A percentile compares a stretch with the other conserved stretches of the same genome.
Evolutionary conservation across 2,888 invertebrate species (phyloP).

Genomic region (Drosophila neonasuta): DNA sequence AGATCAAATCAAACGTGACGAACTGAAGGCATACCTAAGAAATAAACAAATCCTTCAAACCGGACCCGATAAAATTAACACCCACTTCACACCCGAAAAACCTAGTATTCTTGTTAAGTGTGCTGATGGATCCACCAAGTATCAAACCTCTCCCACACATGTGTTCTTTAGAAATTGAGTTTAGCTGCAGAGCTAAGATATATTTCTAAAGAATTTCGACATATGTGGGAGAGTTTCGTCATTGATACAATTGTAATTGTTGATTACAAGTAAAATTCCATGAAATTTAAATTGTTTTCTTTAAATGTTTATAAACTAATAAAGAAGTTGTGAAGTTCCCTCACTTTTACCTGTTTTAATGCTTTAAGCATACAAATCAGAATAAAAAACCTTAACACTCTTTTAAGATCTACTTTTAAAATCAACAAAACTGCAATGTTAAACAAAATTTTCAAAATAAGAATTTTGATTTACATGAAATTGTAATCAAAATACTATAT

Average conservation of each 20-base stretch:
- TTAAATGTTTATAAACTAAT: too few species aligned
- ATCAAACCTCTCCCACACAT: not conserved
- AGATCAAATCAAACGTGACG: not conserved
- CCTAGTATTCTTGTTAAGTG: not conserved
- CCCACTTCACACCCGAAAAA: not conserved
- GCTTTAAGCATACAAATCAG: too few species aligned
- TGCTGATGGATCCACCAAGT: not conserved
- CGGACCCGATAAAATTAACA: not conserved
- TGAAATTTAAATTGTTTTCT: too few species aligned
- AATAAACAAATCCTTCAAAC: not conserved
- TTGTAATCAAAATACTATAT: slow-evolving; percentile 12
- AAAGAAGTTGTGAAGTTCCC: too few species aligned
- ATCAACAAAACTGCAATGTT: too few species aligned
- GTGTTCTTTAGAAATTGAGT: not conserved
- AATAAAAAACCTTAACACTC: too few species aligned
- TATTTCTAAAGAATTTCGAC: not conserved
- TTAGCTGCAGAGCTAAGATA: not conserved
- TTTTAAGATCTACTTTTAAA: too few species aligned
- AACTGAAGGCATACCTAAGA: not conserved
- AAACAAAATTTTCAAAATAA: not conserved
- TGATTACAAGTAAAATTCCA: too few species aligned
- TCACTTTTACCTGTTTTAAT: too few species aligned
- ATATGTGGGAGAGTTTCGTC: not conserved
- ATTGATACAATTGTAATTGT: too few species aligned
- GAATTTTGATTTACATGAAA: not conserved